Percentiles rank a stretch among this genome's conserved stretches.
These are phyloP conservation scores for Lepisosteus osseus DNA, from an alignment of 2,113 vertebrate species.

Conservation along the genomic window DNA sequence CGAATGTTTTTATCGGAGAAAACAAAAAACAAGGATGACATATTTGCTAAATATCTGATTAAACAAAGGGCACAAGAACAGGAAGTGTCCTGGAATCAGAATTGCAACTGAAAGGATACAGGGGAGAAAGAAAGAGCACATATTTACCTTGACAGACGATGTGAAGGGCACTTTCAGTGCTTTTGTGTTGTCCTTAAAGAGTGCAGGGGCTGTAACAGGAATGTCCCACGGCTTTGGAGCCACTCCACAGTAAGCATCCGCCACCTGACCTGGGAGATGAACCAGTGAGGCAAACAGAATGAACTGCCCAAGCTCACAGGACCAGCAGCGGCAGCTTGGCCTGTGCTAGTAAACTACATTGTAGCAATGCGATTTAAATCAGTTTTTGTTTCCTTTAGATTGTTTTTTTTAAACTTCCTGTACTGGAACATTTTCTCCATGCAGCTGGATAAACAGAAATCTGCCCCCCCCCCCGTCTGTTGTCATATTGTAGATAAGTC, in stretches of 20 bases:
- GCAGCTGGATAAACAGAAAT: too few species aligned
- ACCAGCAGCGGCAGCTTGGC: neutral
- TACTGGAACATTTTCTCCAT: too few species aligned
- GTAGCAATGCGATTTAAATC: too few species aligned
- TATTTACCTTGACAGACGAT: slow-evolving; percentile 44
- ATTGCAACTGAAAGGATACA: neutral
- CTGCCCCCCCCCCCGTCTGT: too few species aligned
- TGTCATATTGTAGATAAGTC: neutral
- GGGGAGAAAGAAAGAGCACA: too few species aligned
- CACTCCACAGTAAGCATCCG: slow-evolving; percentile 32
- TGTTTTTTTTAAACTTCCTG: too few species aligned
- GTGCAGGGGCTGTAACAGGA: slow-evolving; percentile 28
- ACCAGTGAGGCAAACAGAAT: neutral
- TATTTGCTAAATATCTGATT: neutral
- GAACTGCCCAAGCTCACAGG: neutral
- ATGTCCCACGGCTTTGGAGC: slow-evolving; percentile 45
- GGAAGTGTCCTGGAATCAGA: too few species aligned
- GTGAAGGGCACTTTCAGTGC: slow-evolving; percentile 44
- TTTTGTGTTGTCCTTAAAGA: slow-evolving; percentile 37
- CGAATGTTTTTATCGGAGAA: too few species aligned
- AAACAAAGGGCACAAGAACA: neutral
- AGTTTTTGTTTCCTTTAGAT: too few species aligned
- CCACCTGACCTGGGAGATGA: slow-evolving; percentile 34
- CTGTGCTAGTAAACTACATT: too few species aligned
- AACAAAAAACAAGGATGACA: too few species aligned